Percentiles rank a stretch among this genome's conserved stretches.
phyloP scores from a whole-genome alignment of 2,797 vertebrate species.

The Acanthiza pusilla region DNA sequence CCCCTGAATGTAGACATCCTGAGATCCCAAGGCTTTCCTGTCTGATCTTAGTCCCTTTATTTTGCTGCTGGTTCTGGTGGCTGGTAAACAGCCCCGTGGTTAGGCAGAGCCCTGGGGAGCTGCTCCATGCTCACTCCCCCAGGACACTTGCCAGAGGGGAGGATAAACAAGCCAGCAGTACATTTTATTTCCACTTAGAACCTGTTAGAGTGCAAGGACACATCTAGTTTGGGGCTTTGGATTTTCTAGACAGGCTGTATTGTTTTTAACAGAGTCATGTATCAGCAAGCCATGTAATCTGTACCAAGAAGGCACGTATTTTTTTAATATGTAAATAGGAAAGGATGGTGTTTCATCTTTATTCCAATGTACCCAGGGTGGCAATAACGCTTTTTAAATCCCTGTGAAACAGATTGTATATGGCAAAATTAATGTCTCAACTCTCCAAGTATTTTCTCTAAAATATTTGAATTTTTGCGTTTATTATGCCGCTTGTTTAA shows the following conservation, averaged over 20 bases:
- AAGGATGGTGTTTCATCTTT: slow-evolving; percentile 61
- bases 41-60: slow-evolving; percentile 29
- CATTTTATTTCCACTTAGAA: slow-evolving; percentile 48
- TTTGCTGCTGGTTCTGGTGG: slow-evolving; percentile 48
- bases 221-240: slow-evolving; percentile 9
- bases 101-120: slow-evolving; percentile 65
- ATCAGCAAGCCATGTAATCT: slow-evolving; percentile 49
- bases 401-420: slow-evolving; percentile 72
- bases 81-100: slow-evolving; percentile 73
- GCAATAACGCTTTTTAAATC: slow-evolving; percentile 69
- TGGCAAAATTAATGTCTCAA: slow-evolving; percentile 72
- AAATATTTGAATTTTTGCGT: slow-evolving; percentile 76
- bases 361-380: slow-evolving; percentile 67
- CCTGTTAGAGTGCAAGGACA: slow-evolving; percentile 54
- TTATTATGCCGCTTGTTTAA: slow-evolving; percentile 66
- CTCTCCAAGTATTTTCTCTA: slow-evolving; percentile 71
- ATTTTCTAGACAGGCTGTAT: slow-evolving; percentile 21
- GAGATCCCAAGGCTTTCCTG: neutral
- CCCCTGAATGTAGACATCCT: neutral
- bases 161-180: slow-evolving; percentile 66
- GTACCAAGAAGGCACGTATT: slow-evolving; percentile 40
- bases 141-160: slow-evolving; percentile 47
- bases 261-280: slow-evolving; percentile 46
- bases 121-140: slow-evolving; percentile 63
- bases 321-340: slow-evolving; percentile 73